Percentiles rank a stretch among this genome's conserved stretches.
Conservation (phyloP, 30 jellyfish, hydroid and myxozoan species). For the Sanderia malayensis region DNA sequence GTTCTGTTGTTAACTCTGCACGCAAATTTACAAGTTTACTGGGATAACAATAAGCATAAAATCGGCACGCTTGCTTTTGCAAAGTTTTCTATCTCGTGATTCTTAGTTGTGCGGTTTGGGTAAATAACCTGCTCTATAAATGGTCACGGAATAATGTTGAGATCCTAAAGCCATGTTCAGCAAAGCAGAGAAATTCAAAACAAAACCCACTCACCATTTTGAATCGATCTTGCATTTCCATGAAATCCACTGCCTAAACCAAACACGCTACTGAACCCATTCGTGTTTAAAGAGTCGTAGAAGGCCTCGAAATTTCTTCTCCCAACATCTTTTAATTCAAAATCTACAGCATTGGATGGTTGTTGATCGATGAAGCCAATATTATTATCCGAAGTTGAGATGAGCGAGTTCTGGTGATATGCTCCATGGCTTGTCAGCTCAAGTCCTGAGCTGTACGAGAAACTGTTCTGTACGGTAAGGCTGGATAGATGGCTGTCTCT, state of each 20-base stretch:
- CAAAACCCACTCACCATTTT: slow-evolving; percentile 48
- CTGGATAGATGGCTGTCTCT: slow-evolving; percentile 55
- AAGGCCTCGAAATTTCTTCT: slow-evolving; percentile 44
- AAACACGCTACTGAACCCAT: slow-evolving; percentile 18
- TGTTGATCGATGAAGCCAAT: slow-evolving; percentile 44
- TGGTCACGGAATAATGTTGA: slow-evolving; percentile 61
- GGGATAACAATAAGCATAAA: slow-evolving; percentile 18
- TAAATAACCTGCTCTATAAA: slow-evolving; percentile 54
- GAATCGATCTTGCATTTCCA: slow-evolving; percentile 64
- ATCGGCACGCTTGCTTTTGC: slow-evolving; percentile 55
- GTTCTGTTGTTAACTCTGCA: too few species aligned
- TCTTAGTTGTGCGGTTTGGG: slow-evolving; percentile 54
- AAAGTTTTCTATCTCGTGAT: slow-evolving; percentile 58
- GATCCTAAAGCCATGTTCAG: slow-evolving; percentile 33
- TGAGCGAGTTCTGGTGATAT: slow-evolving; percentile 16
- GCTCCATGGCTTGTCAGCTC: slow-evolving; percentile 62
- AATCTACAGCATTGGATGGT: background rate
- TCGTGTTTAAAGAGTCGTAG: slow-evolving; percentile 28
- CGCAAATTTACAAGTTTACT: slow-evolving; percentile 10
- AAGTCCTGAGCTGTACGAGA: slow-evolving; percentile 85
- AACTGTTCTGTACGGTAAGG: slow-evolving; percentile 45
- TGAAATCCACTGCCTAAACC: slow-evolving; percentile 54
- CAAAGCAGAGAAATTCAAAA: background rate
- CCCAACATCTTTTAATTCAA: slow-evolving; percentile 3
- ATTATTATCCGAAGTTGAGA: slow-evolving; percentile 42